Evolutionary conservation across 2,888 invertebrate species (phyloP).

Genomic region (Bellardia bayeri): DNA sequence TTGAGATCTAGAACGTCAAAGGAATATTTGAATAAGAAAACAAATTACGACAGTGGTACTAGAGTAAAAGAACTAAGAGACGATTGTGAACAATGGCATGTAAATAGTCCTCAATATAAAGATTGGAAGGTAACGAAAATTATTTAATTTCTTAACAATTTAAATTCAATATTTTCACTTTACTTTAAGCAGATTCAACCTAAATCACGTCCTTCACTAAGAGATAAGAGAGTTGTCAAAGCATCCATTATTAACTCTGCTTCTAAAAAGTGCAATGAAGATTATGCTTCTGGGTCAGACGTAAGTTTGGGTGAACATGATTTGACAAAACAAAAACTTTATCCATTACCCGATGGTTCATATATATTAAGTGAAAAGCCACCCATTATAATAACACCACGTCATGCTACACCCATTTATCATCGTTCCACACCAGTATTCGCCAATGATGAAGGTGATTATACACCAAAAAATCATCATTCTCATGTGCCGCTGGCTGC

Average conservation of each 20-base stretch:
- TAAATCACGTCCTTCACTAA: neutral
- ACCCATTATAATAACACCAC: slow-evolving; percentile 57
- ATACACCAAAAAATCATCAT: slow-evolving; percentile 35
- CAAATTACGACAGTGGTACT: slow-evolving; percentile 89
- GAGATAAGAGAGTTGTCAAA: neutral
- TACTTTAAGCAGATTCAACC: slow-evolving; percentile 5
- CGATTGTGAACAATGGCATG: slow-evolving; percentile 90
- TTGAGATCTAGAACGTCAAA: slow-evolving; percentile 88
- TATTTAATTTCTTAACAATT: slow-evolving; percentile 86
- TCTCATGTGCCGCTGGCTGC: slow-evolving; percentile 14
- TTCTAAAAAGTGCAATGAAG: slow-evolving; percentile 75
- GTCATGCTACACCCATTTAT: slow-evolving; percentile 12
- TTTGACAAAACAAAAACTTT: slow-evolving; percentile 46
- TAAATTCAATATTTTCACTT: neutral
- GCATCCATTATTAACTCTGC: neutral
- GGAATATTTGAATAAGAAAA: slow-evolving; percentile 87
- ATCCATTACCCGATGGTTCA: slow-evolving; percentile 59
- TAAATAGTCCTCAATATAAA: slow-evolving; percentile 94
- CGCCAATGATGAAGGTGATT: slow-evolving; percentile 53
- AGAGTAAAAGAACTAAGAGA: slow-evolving; percentile 91
- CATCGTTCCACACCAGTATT: slow-evolving; percentile 37
- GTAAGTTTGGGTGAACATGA: slow-evolving; percentile 68
- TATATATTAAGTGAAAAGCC: slow-evolving; percentile 61
- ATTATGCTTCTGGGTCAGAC: slow-evolving; percentile 66
- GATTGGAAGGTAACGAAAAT: slow-evolving; percentile 88